Percentiles rank a stretch among this genome's conserved stretches.
Conservation (phyloP, 1,140 invertebrate genomes). For the Papilio glaucus region DNA sequence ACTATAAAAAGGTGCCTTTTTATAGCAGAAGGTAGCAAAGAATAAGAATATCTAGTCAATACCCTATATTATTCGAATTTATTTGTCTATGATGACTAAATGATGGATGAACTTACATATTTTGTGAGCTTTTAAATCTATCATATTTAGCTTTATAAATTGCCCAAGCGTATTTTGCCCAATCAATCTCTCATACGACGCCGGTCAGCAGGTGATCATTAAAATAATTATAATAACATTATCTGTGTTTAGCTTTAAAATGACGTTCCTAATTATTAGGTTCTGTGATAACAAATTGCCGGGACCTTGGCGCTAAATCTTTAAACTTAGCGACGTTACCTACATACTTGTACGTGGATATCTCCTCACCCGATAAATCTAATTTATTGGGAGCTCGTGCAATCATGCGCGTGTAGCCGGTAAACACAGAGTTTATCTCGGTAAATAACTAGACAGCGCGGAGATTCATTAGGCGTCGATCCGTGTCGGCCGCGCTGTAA, state of each 20-base stretch:
- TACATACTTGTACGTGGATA: constrained; percentile 52
- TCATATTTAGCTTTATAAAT: constrained; percentile 2
- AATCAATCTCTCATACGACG: constrained; percentile 32
- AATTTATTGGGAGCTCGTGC: constrained; percentile 80
- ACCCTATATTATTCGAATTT: background rate
- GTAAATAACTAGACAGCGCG: constrained; percentile 81
- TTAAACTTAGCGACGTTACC: constrained; percentile 41
- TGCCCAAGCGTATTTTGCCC: constrained; percentile 10
- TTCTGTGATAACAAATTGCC: constrained; percentile 33
- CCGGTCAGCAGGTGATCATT: constrained; percentile 17
- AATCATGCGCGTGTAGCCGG: constrained; percentile 78
- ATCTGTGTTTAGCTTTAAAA: constrained; percentile 30
- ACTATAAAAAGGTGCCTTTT: no score
- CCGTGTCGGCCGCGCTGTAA: constrained; percentile 76
- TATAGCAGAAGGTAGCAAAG: no score
- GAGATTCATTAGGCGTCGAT: constrained; percentile 83
- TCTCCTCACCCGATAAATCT: constrained; percentile 72
- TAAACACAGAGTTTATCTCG: constrained; percentile 81
- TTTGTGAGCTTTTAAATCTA: constrained; percentile 13
- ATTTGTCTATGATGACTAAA: background rate
- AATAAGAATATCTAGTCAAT: background rate
- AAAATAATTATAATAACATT: constrained; percentile 38
- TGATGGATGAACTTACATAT: background rate
- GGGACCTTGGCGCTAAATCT: constrained; percentile 31
- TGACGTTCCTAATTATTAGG: constrained; percentile 29